Base-by-base conservation (phyloP, 2,797 vertebrate species). In the Sebastiscus albofasciatus region DNA sequence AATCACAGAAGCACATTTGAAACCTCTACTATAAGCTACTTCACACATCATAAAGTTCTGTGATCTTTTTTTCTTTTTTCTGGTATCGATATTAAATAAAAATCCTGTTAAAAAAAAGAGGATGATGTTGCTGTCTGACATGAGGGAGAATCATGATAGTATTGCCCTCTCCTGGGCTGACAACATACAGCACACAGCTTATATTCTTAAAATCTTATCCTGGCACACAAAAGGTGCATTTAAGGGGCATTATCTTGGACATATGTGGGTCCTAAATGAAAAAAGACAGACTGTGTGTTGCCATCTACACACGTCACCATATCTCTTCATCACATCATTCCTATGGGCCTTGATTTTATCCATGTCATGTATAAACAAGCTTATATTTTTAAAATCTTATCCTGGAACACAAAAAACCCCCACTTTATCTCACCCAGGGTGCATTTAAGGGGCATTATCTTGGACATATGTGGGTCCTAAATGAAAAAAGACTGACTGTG, bases 91-190 rank as follows among this genome's bases (percentile, higher is more conserved):
- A 65, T 42, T 16, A n/a, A 70, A 55, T 31, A 4, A 68, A 66
- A 72, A 34, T 62, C 59, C n/a, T 22, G 59, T 4, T n/a, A 39
- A 39, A 66, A 49, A 67, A 68, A 64, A 34, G 34, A 9, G 34
- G 59, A 67, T 29, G 42, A 42, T 55, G 36, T 29, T 14, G 16
- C 5, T 4, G 16, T 74, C 5, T 16, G 24, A 73, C 59, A 31
- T 24, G 26, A 67, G 36, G 16, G 27, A 73, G 67, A 55, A 55
- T 80, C 49, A 68, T 72, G 82, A 74, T 75, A 77, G 79, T 78
- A 75, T 89, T 84, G 90, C 89, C 85, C 84, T 90, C 82, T 89
- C 83, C 79, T 89, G 88, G 90, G 67, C 84, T 66, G 75, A 78
- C 36, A 24, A 67, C 81, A 87, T 11, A 89, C 39, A 79, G 60